A percentile compares a stretch with the other conserved stretches of the same genome.
These are phyloP conservation scores for Linnaemya tessellans DNA, from an alignment of 2,888 invertebrate species.

Conservation along the genomic window DNA sequence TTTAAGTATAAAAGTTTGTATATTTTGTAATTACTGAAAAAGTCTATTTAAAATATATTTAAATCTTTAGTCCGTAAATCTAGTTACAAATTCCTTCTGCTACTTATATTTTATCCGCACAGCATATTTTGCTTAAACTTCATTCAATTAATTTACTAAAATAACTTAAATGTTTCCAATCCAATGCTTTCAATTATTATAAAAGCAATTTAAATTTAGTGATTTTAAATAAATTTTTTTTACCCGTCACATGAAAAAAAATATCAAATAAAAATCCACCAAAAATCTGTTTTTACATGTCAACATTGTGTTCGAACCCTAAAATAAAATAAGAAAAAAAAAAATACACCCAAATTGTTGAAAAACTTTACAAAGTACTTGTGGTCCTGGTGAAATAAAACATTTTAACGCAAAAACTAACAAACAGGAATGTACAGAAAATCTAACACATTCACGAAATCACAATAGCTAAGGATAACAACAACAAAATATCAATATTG, in stretches of 20 bases:
- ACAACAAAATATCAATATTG: slow-evolving; percentile 35
- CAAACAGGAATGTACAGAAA: slow-evolving; percentile 16
- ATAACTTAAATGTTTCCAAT: slow-evolving; percentile 49
- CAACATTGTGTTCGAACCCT: slow-evolving; percentile 30
- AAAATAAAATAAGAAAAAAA: not conserved
- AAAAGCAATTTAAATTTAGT: slow-evolving; percentile 35
- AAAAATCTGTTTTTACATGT: slow-evolving; percentile 59
- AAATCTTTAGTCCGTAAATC: not conserved
- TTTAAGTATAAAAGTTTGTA: too few relatives aligned
- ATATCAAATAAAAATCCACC: slow-evolving; percentile 4
- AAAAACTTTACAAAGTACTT: slow-evolving; percentile 50
- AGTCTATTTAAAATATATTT: not conserved
- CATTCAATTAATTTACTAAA: slow-evolving; percentile 13
- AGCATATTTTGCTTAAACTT: not conserved
- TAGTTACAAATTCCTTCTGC: not conserved
- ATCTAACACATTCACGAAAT: slow-evolving; percentile 24
- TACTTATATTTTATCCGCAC: not conserved
- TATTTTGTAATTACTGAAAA: not conserved
- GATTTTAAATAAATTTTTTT: slow-evolving; percentile 35
- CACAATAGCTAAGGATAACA: slow-evolving; percentile 5
- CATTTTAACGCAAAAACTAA: not conserved
- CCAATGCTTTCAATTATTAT: slow-evolving; percentile 44
- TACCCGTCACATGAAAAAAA: not conserved
- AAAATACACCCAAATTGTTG: slow-evolving; percentile 29
- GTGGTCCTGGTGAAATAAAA: slow-evolving; percentile 46